A percentile compares a stretch with the other conserved stretches of the same genome.
phyloP scores from a whole-genome alignment of 2,113 vertebrate genomes.

The Synodontis membranacea region DNA sequence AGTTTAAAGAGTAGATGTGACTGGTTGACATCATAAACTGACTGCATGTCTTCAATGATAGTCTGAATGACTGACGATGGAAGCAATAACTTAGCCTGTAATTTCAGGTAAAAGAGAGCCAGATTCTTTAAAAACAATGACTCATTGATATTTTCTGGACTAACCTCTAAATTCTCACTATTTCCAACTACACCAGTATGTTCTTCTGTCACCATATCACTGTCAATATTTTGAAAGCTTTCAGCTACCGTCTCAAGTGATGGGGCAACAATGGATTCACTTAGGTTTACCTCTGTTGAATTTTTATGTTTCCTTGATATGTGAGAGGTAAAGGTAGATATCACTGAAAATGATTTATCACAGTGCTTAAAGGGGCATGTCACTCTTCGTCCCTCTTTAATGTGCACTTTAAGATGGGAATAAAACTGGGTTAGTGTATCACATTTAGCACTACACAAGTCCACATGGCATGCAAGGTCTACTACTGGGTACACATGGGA shows the following conservation, averaged over 20 bases:
- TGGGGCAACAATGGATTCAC: no score
- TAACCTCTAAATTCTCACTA: not conserved
- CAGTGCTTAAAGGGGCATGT: not conserved
- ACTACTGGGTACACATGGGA: not conserved
- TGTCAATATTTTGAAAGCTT: not conserved
- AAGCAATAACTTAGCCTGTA: not conserved
- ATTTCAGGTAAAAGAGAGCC: not conserved
- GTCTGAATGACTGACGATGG: conserved; percentile 13
- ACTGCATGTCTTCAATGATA: conserved; percentile 32
- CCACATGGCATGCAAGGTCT: not conserved
- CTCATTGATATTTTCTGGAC: not conserved
- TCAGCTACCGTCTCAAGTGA: not conserved
- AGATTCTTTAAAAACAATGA: not conserved
- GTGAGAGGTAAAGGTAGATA: conserved; percentile 19
- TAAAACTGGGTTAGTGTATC: not conserved
- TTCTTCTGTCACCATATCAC: not conserved
- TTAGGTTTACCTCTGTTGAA: no score
- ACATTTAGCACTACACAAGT: not conserved
- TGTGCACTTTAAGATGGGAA: not conserved
- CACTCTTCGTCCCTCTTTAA: not conserved
- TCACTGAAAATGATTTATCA: not conserved
- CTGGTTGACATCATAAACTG: conserved; percentile 35
- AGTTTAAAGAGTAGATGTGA: conserved; percentile 40
- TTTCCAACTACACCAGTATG: not conserved
- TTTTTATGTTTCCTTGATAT: conserved; percentile 2